These are phyloP conservation scores for Rhineura floridana DNA, from an alignment of 2,113 vertebrate species.

Conservation along the genomic window DNA sequence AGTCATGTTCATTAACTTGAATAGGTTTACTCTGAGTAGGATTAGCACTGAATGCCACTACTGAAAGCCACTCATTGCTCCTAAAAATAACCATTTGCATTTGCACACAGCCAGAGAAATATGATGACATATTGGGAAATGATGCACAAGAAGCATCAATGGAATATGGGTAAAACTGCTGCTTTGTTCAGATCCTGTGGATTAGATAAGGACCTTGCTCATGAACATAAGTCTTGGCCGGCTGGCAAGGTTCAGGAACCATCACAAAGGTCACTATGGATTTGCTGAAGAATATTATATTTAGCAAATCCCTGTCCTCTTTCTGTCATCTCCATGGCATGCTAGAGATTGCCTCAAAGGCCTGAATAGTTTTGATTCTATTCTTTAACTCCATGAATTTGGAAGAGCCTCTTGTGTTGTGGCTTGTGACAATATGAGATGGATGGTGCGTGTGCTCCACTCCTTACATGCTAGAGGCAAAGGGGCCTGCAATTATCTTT, in stretches of 20 bases:
- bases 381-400: neutral
- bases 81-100: no score
- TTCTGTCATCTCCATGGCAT: rapidly evolving
- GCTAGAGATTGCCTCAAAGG: neutral
- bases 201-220: neutral
- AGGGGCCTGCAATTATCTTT: slow-evolving; percentile 13
- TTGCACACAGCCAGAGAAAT: neutral
- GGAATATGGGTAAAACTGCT: neutral
- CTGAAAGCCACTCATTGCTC: no score
- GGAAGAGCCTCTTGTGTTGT: neutral
- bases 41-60: no score
- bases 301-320: neutral
- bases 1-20: no score
- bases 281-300: neutral
- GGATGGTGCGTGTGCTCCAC: neutral
- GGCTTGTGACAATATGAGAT: neutral
- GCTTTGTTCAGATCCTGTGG: neutral
- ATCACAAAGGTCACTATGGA: neutral
- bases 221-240: neutral
- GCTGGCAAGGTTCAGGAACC: neutral
- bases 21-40: no score
- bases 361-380: neutral
- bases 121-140: neutral
- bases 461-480: neutral
- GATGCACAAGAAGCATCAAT: neutral